Conservation (phyloP, 2,113 vertebrate species). For the Trichomycterus rosablanca region DNA sequence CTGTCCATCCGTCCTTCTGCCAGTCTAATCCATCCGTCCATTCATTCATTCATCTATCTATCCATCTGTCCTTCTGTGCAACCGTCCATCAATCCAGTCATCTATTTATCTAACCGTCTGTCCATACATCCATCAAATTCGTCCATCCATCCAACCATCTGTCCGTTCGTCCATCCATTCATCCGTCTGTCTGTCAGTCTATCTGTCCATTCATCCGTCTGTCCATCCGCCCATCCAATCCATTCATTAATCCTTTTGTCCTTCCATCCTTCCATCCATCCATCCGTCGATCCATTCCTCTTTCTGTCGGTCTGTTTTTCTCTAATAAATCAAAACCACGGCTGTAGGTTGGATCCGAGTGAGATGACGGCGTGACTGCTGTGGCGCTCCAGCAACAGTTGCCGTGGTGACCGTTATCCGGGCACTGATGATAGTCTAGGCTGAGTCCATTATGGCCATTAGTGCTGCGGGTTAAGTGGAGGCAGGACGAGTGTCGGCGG, state of each 20-base stretch:
- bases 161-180: too few species aligned
- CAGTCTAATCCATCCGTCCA: too few species aligned
- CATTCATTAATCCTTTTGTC: too few species aligned
- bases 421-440: conserved; percentile 28
- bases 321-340: neutral
- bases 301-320: neutral
- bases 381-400: conserved; percentile 38
- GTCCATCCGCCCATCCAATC: neutral
- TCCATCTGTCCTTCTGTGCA: too few species aligned
- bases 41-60: too few species aligned
- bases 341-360: neutral
- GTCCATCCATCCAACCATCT: too few species aligned
- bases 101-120: too few species aligned
- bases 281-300: too few species aligned
- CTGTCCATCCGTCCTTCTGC: too few species aligned
- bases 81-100: too few species aligned
- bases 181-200: neutral
- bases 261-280: too few species aligned
- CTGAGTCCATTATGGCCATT: conserved; percentile 33
- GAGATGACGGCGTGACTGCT: conserved; percentile 30
- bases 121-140: too few species aligned
- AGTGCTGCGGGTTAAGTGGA: conserved; percentile 29
- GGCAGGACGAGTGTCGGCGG: conserved; percentile 1
- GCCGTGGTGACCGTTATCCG: conserved; percentile 40
- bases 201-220: neutral